Base-by-base conservation (phyloP, 1,140 invertebrate genomes). In the Pseudobourletiella spinata region DNA sequence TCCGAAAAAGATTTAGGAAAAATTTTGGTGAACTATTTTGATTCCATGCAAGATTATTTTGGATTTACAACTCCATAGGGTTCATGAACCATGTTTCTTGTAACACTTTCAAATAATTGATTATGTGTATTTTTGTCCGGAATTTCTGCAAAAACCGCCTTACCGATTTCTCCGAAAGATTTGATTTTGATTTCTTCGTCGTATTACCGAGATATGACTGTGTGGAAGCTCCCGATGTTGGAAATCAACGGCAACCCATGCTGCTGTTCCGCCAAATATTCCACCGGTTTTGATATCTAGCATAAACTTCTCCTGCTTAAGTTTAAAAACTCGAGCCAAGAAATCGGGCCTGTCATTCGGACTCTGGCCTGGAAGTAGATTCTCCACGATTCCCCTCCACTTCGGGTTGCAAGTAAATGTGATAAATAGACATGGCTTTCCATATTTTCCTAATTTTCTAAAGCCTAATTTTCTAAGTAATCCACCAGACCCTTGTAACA, bases 231-330 rank as follows among this genome's bases (percentile, higher is more conserved):
- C 6, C 8, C n/a, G 32, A 16, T 54, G 26, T 20, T 54, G 50
- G 20, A 28, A 54, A 14, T 54, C 50, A 16, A 79, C 70, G 18
- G 72, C 65, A 61, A 77, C 68, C 32, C 68, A 72, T 26, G 74
- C 74, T n/a, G 59, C 42, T 39, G 70, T 64, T 42, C 65, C 54
- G 15, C 77, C 75, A 69, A 75, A 73, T 4, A 77, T 57, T n/a
- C 70, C 18, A 58, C 66, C 24, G 52, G 74, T 72, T 14, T 61
- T 51, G 18, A 80, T 68, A n/a, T 77, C 71, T 67, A 77, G 59
- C 63, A 80, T 73, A 3, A 82, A 59, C 39, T 71, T 67, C 65
- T 74, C 76, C 24, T 79, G 59, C 69, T 81, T 81, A 64, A 75
- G 69, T 56, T 71, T 71, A 69, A 81, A 82, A n/a, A 81, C 77